Evolutionary conservation across 2,888 invertebrate species (phyloP).

Genomic region (Eupithecia subfuscata): DNA sequence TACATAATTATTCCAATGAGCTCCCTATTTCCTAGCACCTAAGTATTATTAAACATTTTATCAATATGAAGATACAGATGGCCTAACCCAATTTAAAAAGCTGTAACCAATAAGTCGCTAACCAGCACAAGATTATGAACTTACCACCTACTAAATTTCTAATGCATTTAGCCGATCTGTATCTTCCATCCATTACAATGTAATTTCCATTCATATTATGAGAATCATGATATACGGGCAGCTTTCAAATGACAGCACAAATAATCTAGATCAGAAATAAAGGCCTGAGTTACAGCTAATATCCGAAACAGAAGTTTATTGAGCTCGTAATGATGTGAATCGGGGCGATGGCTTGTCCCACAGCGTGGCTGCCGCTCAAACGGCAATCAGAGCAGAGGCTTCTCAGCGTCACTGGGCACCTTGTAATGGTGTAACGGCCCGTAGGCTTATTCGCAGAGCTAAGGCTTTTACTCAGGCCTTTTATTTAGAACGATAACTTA

Average conservation of each 20-base stretch:
- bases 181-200: background rate
- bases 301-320: conserved; percentile 6
- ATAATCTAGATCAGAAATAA: conserved; percentile 3
- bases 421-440: conserved; percentile 32
- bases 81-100: background rate
- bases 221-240: background rate
- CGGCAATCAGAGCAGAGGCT: background rate
- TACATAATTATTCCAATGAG: too few species aligned
- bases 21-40: too few species aligned
- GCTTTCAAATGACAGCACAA: background rate
- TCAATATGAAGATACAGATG: background rate
- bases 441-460: conserved; percentile 1
- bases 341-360: conserved; percentile 25
- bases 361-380: conserved; percentile 9
- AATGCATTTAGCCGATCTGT: background rate
- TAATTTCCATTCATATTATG: background rate
- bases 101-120: background rate
- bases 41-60: too few species aligned
- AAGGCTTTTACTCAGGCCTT: background rate
- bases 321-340: conserved; percentile 29
- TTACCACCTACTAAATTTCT: background rate
- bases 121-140: background rate
- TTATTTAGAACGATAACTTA: background rate
- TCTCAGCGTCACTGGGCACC: conserved; percentile 22
- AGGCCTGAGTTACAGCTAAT: conserved; percentile 6